phyloP scores from a whole-genome alignment of 2,113 vertebrate genomes.

The Dromiciops gliroides region DNA sequence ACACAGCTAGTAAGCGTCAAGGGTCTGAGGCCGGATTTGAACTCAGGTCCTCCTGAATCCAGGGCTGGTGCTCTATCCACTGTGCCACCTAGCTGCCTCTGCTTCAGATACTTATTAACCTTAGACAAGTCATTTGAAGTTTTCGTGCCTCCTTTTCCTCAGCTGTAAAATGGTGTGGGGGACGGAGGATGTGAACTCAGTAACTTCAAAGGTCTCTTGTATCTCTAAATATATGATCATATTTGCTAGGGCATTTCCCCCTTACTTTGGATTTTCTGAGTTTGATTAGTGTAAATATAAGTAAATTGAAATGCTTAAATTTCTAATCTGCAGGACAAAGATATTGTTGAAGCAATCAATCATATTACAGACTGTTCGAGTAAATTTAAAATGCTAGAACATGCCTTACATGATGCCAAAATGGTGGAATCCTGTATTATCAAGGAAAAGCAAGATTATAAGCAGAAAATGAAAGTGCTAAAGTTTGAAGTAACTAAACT shows the following conservation, averaged over 20 bases:
- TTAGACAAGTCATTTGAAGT: neutral
- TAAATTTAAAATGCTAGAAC: constrained; percentile 84
- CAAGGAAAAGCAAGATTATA: constrained; percentile 86
- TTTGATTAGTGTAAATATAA: neutral
- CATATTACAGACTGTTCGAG: constrained; percentile 85
- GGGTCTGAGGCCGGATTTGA: too few relatives aligned
- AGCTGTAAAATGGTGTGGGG: neutral
- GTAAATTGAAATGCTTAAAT: constrained; percentile 9
- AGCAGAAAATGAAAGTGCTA: constrained; percentile 81
- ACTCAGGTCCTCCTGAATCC: too few relatives aligned
- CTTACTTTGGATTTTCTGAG: neutral
- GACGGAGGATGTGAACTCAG: neutral
- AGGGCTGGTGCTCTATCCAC: too few relatives aligned
- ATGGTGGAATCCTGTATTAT: constrained; percentile 78
- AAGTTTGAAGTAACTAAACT: constrained; percentile 82
- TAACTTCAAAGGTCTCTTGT: neutral
- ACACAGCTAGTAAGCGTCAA: too few relatives aligned
- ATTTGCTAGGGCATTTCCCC: neutral
- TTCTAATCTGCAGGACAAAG: constrained; percentile 85
- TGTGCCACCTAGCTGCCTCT: too few relatives aligned
- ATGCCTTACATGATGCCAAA: constrained; percentile 78
- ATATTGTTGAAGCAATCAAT: constrained; percentile 87
- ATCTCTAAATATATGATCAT: neutral
- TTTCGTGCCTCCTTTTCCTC: neutral
- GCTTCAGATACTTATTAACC: neutral